Conservation (phyloP, 2,888 invertebrate species). For the Chymomyza amoena region DNA sequence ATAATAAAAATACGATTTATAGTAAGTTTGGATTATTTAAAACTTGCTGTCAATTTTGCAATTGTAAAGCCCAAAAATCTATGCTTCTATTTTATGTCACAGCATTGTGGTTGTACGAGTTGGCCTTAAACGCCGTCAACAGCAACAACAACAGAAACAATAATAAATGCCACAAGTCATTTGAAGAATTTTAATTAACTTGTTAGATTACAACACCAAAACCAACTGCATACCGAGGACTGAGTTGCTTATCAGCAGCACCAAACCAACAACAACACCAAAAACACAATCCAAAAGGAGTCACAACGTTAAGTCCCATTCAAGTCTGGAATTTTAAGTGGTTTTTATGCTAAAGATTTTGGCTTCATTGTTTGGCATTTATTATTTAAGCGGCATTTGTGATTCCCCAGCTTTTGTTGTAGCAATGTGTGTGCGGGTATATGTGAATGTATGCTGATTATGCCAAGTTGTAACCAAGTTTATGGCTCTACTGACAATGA, state of each 20-base stretch:
- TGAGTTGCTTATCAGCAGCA: background rate
- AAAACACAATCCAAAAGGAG: background rate
- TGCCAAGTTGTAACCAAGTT: background rate
- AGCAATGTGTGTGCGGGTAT: background rate
- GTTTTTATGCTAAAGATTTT: background rate
- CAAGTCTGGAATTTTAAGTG: background rate
- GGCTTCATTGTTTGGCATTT: background rate
- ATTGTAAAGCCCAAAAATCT: background rate
- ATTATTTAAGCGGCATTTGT: background rate
- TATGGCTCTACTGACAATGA: background rate
- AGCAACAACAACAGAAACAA: background rate
- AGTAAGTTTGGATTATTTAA: no score
- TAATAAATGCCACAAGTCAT: conserved; percentile 44
- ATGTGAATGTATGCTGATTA: background rate
- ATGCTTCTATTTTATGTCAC: background rate
- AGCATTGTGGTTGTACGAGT: background rate
- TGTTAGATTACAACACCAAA: conserved; percentile 32
- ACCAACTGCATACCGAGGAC: background rate
- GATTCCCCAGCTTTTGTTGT: background rate
- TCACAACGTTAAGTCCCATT: background rate
- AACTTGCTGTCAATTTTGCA: no score
- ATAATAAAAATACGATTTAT: no score
- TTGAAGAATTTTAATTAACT: conserved; percentile 70
- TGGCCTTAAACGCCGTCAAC: background rate
- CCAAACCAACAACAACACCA: background rate